Conservation (phyloP, 2,797 vertebrate genomes). For the Sebastes cheni region DNA sequence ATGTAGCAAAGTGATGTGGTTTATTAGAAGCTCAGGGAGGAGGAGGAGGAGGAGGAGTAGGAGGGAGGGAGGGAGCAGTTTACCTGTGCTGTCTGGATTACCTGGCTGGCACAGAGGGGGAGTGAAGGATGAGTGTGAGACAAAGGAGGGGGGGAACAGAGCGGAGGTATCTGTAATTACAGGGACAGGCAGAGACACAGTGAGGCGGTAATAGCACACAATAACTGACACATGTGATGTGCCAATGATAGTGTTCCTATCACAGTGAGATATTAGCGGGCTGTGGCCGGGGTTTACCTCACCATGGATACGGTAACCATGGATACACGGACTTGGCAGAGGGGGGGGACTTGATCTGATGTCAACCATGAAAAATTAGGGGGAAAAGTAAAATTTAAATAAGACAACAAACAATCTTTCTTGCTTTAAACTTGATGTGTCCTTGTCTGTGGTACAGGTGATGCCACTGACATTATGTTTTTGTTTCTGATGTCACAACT, state of each 20-base stretch:
- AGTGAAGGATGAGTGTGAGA: constrained; percentile 44
- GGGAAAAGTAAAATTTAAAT: background rate
- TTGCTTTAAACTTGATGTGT: background rate
- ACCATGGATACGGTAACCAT: background rate
- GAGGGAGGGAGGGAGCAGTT: background rate
- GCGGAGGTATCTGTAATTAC: constrained; percentile 65
- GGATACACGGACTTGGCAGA: background rate
- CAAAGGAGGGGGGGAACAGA: constrained; percentile 52
- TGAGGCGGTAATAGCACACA: constrained; percentile 62
- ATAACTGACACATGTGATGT: constrained; percentile 63
- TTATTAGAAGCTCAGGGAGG: background rate
- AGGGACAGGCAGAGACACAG: constrained; percentile 67
- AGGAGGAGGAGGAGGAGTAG: background rate
- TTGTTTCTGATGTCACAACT: background rate
- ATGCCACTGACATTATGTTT: background rate
- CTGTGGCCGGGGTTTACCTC: constrained; percentile 11
- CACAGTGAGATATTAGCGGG: background rate
- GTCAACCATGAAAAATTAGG: background rate
- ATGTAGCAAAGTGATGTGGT: background rate
- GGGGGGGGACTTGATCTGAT: background rate
- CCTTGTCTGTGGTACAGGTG: background rate
- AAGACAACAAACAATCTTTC: background rate
- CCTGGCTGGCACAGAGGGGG: constrained; percentile 39
- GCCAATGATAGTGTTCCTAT: constrained; percentile 67
- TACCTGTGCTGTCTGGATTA: constrained; percentile 49